Evolutionary conservation across 1,140 invertebrate species (phyloP), one percentile per base, ranked within the genome.

Genomic region (Sminthurides bifidus): DNA sequence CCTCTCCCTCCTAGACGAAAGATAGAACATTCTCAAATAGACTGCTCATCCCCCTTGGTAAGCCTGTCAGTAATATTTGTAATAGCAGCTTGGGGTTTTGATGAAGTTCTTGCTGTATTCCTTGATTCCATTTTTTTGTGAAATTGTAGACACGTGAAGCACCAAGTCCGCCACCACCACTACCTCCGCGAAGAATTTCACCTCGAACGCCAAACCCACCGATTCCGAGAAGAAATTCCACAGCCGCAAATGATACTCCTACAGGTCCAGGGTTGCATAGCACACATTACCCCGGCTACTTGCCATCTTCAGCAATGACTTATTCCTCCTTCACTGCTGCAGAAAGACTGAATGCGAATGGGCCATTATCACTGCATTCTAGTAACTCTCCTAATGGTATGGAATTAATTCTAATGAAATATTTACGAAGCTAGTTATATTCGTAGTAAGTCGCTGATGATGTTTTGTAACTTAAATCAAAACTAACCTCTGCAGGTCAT

Each of bases 1-100:
- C 78, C 79, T 19, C 68, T 80, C 30, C 79, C 79, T 8, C 80
- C 79, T 0, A 70, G 78, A 43, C 66, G 77, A 45, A 74, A 76
- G 58, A 69, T 78, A 49, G 80, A 82, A 60, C 77, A 75, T 64
- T 77, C 75, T 27, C 65, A 75, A n/a, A 74, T 76, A 14, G 80
- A 82, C 56, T 53, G 49, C 10, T 70, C 64, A 15, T 70, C 69
- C 1, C 70, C 69, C 1, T 64, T 66, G 54, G 66, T 68, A 59
- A 62, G 29, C 49, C 27, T 23, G 2, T 46, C 30, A 1, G 29
- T 41, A 12, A 54, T 17, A 2, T 30, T 30, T 35, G 2, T 33
- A 21, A 40, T 37, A 8, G 15, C 4, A 50, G 45, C 21, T 35
- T 41, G 35, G 29, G 26, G 30, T 50, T 26, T 49, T 24, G 14